Evolutionary conservation across 2,113 vertebrate species (phyloP).

Genomic region (Ploceus nigricollis): DNA sequence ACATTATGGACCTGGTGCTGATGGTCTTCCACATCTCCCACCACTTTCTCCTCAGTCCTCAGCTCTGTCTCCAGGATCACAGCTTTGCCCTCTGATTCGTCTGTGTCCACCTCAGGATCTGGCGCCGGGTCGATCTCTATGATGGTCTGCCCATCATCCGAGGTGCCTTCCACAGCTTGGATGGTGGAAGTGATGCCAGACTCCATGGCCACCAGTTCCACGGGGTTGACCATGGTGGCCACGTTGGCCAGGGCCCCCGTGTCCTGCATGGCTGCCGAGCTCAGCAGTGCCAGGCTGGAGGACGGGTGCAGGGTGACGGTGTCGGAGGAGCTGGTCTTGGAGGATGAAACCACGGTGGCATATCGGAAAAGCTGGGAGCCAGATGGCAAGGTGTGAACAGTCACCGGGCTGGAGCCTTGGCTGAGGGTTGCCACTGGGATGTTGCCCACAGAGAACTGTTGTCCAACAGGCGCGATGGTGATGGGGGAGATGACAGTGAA

Average conservation of each 20-base stretch:
- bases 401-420: constrained; percentile 81
- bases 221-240: constrained; percentile 80
- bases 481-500: constrained; percentile 85
- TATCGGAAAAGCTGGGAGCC: constrained; percentile 90
- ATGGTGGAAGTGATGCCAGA: constrained; percentile 77
- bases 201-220: constrained; percentile 89
- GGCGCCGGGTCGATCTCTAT: constrained; percentile 89
- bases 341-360: constrained; percentile 80
- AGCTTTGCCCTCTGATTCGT: constrained; percentile 73
- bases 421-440: constrained; percentile 80
- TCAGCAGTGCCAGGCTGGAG: constrained; percentile 87
- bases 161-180: constrained; percentile 79
- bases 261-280: constrained; percentile 83
- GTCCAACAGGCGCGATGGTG: constrained; percentile 73
- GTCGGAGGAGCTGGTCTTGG: constrained; percentile 78
- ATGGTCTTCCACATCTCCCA: constrained; percentile 78
- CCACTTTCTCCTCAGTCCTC: constrained; percentile 82
- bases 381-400: constrained; percentile 80
- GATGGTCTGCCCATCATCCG: constrained; percentile 79
- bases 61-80: constrained; percentile 82
- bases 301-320: constrained; percentile 87
- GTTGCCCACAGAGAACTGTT: constrained; percentile 84
- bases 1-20: constrained; percentile 85
- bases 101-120: constrained; percentile 74
- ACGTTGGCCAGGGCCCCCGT: constrained; percentile 77